Percentiles rank a stretch among this genome's conserved stretches.
These are phyloP conservation scores for Eupithecia subumbrata DNA, from an alignment of 2,888 invertebrate species.

Conservation along the genomic window DNA sequence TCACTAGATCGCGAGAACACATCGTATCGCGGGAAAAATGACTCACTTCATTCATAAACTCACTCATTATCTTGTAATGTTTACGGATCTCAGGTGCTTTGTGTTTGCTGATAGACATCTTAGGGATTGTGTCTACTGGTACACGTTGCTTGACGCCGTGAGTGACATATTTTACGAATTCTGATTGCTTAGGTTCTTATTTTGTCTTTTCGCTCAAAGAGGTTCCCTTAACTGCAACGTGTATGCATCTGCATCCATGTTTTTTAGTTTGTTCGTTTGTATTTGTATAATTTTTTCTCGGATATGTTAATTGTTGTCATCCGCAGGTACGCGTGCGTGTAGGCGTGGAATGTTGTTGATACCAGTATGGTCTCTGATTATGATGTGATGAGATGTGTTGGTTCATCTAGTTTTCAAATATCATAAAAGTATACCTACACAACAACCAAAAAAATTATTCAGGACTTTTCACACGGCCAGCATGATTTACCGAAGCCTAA, in stretches of 20 bases:
- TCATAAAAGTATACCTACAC: neutral
- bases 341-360: slow-evolving; percentile 11
- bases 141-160: neutral
- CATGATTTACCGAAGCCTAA: neutral
- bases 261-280: neutral
- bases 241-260: neutral
- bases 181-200: neutral
- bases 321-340: neutral
- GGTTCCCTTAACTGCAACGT: neutral
- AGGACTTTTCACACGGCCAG: neutral
- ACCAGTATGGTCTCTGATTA: neutral
- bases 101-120: slow-evolving; percentile 43
- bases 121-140: slow-evolving; percentile 15
- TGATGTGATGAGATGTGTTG: neutral
- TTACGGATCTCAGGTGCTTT: slow-evolving; percentile 49
- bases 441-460: neutral
- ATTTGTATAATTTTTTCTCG: neutral
- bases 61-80: slow-evolving; percentile 44
- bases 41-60: slow-evolving; percentile 59
- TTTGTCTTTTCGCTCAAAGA: neutral
- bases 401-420: slow-evolving; percentile 5
- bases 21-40: slow-evolving; percentile 55
- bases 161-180: neutral
- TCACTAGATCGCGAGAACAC: slow-evolving; percentile 48
- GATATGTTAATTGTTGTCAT: slow-evolving; percentile 15